Conservation (phyloP, 2,888 invertebrate species). For the Euplexia lucipara region DNA sequence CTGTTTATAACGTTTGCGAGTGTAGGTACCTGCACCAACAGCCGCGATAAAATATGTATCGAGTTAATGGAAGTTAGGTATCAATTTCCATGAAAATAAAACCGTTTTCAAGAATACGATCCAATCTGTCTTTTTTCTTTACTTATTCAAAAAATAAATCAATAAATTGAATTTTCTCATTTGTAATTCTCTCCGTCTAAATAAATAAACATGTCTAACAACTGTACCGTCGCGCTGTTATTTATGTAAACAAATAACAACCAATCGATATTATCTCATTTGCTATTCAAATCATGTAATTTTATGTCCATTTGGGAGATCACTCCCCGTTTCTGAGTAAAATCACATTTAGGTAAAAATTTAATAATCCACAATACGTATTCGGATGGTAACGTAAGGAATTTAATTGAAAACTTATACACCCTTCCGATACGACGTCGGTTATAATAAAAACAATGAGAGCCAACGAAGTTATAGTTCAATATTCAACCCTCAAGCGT, state of each 20-base stretch:
- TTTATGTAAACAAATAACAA: conserved; percentile 50
- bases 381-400: conserved; percentile 37
- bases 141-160: background rate
- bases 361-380: conserved; percentile 38
- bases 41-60: conserved; percentile 29
- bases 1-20: conserved; percentile 8
- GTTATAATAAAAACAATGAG: conserved; percentile 67
- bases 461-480: conserved; percentile 62
- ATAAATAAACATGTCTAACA: conserved; percentile 47
- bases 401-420: conserved; percentile 61
- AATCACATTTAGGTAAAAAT: conserved; percentile 51
- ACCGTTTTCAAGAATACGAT: conserved; percentile 1
- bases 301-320: conserved; percentile 61
- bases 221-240: conserved; percentile 26
- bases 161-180: conserved; percentile 41
- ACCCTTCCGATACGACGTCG: conserved; percentile 31
- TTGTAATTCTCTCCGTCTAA: conserved; percentile 34
- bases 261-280: conserved; percentile 57
- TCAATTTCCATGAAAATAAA: conserved; percentile 5
- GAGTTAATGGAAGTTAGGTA: conserved; percentile 1
- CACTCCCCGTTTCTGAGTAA: conserved; percentile 49
- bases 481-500: conserved; percentile 62
- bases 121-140: background rate
- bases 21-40: conserved; percentile 20
- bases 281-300: conserved; percentile 60